Conservation (phyloP, 2,113 vertebrate genomes). For the Theristicus caerulescens region DNA sequence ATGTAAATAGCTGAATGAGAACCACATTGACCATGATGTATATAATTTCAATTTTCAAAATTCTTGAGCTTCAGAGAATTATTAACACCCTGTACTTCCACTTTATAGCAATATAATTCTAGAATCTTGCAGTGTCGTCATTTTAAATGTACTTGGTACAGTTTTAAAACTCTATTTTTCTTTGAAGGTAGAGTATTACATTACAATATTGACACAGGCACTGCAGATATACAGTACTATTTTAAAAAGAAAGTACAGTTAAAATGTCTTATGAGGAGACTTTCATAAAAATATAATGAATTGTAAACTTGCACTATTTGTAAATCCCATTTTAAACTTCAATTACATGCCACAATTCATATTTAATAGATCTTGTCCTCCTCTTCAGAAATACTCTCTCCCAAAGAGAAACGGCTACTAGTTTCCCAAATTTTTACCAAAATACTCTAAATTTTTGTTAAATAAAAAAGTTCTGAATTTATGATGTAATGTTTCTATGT, state of each 20-base stretch:
- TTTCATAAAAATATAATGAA: constrained; percentile 3
- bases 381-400: neutral
- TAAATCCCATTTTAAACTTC: constrained; percentile 27
- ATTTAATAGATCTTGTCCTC: neutral
- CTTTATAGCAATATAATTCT: constrained; percentile 38
- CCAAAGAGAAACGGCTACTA: neutral
- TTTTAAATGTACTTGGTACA: constrained; percentile 54
- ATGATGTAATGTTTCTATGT: neutral
- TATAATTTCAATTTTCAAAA: constrained; percentile 38
- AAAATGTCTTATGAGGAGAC: constrained; percentile 7
- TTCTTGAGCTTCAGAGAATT: constrained; percentile 54
- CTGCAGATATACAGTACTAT: constrained; percentile 11
- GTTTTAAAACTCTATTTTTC: constrained; percentile 66
- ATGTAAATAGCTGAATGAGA: constrained; percentile 34
- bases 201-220: constrained; percentile 48
- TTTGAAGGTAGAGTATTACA: constrained; percentile 52
- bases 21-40: constrained; percentile 9
- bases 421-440: neutral
- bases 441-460: neutral
- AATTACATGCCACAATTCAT: neutral
- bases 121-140: constrained; percentile 43
- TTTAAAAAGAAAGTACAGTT: constrained; percentile 55
- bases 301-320: constrained; percentile 26
- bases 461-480: neutral
- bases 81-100: constrained; percentile 52